A percentile compares a stretch with the other conserved stretches of the same genome.
Evolutionary conservation across 2,797 vertebrate genomes (phyloP).

Genomic region (Enteromius fasciolatus): DNA sequence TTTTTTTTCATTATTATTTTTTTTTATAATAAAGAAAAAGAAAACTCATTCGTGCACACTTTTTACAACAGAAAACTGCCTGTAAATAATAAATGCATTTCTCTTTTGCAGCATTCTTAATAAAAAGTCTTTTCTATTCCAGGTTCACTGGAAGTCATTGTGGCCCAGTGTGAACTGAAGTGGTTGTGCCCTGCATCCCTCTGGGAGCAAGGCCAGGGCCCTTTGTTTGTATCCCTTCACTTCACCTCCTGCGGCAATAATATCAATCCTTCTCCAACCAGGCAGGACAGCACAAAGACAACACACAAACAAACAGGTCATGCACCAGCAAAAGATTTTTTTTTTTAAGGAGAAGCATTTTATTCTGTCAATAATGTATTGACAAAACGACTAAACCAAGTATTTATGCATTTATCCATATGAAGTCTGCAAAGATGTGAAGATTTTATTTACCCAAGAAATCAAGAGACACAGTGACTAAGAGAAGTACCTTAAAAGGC

Average conservation of each 20-base stretch:
- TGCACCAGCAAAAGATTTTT: slow-evolving; percentile 17
- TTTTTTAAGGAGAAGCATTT: slow-evolving; percentile 30
- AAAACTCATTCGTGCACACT: slow-evolving; percentile 65
- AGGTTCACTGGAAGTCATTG: slow-evolving; percentile 59
- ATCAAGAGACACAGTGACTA: slow-evolving; percentile 30
- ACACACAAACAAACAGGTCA: slow-evolving; percentile 36
- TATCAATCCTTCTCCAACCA: slow-evolving; percentile 49
- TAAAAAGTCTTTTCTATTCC: slow-evolving; percentile 54
- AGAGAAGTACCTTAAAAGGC: slow-evolving; percentile 32
- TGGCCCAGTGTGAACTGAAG: slow-evolving; percentile 47
- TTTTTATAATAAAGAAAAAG: slow-evolving; percentile 21
- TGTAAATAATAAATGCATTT: slow-evolving; percentile 72
- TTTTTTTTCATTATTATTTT: slow-evolving; percentile 46
- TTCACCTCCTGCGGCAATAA: slow-evolving; percentile 32
- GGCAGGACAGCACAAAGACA: slow-evolving; percentile 34
- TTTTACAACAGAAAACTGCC: slow-evolving; percentile 60
- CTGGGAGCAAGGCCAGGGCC: slow-evolving; percentile 22
- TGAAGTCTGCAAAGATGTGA: slow-evolving; percentile 4
- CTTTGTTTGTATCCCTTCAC: slow-evolving; percentile 36
- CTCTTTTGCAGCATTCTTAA: slow-evolving; percentile 60
- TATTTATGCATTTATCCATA: slow-evolving; percentile 14
- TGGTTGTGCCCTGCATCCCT: slow-evolving; percentile 25
- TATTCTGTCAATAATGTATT: slow-evolving; percentile 31
- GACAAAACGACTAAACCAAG: slow-evolving; percentile 22
- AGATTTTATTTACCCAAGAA: slow-evolving; percentile 5